These are phyloP conservation scores for Aleiodes testaceus DNA, from an alignment of 2,888 invertebrate genomes.

Conservation along the genomic window DNA sequence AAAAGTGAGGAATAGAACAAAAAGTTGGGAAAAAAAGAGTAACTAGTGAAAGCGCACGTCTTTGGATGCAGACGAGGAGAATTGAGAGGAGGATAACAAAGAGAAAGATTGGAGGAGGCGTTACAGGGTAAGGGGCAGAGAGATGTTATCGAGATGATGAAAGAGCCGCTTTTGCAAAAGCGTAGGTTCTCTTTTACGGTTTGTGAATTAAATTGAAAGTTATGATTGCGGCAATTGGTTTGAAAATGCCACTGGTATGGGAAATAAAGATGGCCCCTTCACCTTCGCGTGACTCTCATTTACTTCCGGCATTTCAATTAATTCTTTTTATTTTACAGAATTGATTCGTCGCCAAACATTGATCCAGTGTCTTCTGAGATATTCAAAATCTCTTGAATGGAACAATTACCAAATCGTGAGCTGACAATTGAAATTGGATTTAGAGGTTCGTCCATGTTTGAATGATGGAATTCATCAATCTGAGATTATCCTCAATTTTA, in stretches of 20 bases:
- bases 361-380: constrained; percentile 16
- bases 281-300: not conserved
- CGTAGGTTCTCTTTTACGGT: constrained; percentile 39
- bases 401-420: not conserved
- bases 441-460: not conserved
- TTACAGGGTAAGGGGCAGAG: constrained; percentile 43
- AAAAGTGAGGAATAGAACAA: not conserved
- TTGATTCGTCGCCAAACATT: constrained; percentile 2
- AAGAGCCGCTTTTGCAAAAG: constrained; percentile 48
- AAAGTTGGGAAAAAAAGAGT: constrained; percentile 11
- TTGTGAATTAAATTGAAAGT: constrained; percentile 60
- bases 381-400: constrained; percentile 5
- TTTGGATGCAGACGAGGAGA: not conserved
- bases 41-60: constrained; percentile 15
- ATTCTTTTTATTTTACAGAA: not conserved
- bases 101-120: constrained; percentile 43
- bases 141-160: constrained; percentile 61
- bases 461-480: not conserved
- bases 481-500: not conserved
- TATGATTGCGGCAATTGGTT: constrained; percentile 51
- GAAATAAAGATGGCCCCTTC: not conserved
- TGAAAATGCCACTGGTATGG: constrained; percentile 1
- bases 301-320: not conserved
- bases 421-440: not conserved
- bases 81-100: constrained; percentile 16